phyloP scores from a whole-genome alignment of 2,797 vertebrate species.

The Nannoperca australis region DNA sequence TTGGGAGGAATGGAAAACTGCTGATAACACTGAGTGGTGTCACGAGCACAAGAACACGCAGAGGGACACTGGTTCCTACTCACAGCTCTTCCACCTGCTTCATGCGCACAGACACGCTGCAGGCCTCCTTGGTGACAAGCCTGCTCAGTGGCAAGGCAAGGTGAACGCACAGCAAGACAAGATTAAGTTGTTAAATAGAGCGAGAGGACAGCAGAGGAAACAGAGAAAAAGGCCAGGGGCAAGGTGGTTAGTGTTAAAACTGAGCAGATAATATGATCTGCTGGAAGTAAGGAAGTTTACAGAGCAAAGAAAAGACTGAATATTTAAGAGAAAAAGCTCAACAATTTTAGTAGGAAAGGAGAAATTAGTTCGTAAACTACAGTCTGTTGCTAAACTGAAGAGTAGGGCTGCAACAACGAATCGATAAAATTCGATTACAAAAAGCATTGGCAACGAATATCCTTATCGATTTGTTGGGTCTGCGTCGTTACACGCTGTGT shows the following conservation, averaged over 20 bases:
- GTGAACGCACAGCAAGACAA: conserved; percentile 88
- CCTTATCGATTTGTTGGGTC: too few relatives aligned
- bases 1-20: conserved; percentile 9
- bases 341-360: conserved; percentile 11
- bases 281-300: conserved; percentile 27
- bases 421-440: too few relatives aligned
- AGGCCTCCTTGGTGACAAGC: conserved; percentile 96
- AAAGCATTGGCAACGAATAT: too few relatives aligned
- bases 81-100: conserved; percentile 99
- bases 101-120: conserved; percentile 99
- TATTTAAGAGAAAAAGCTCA: conserved; percentile 11
- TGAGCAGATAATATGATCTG: conserved; percentile 25
- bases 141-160: conserved; percentile 85
- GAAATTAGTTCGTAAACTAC: conserved; percentile 11
- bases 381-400: not conserved
- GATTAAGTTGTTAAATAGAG: conserved; percentile 87
- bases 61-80: conserved; percentile 89
- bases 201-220: conserved; percentile 56
- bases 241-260: conserved; percentile 36
- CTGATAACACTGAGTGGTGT: conserved; percentile 34
- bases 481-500: too few relatives aligned
- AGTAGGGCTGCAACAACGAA: not conserved
- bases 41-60: conserved; percentile 72
- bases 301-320: conserved; percentile 19
- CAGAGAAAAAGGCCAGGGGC: conserved; percentile 53